A percentile compares a stretch with the other conserved stretches of the same genome.
Conservation (phyloP, 2,888 invertebrate genomes). For the Papilio demoleus region DNA sequence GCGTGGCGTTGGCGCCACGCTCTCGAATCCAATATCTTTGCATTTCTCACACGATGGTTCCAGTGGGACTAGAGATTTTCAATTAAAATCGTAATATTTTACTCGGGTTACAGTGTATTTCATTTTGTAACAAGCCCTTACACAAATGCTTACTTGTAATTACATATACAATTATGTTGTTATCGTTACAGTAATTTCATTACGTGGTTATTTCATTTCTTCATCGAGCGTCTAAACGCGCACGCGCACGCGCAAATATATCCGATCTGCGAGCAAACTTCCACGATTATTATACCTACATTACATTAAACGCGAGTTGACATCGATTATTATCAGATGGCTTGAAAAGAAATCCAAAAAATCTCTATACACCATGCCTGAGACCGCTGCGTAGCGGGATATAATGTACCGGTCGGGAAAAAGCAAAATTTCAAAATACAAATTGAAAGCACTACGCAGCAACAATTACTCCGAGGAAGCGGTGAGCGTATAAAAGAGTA, state of each 20-base stretch:
- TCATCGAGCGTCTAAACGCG: constrained; percentile 70
- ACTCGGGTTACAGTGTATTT: constrained; percentile 86
- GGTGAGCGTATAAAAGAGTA: constrained; percentile 81
- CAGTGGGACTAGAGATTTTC: constrained; percentile 88
- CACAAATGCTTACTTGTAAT: constrained; percentile 84
- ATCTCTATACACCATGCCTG: constrained; percentile 81
- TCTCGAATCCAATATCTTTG: constrained; percentile 56
- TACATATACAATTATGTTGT: constrained; percentile 75
- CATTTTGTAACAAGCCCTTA: constrained; percentile 85
- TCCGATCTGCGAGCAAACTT: constrained; percentile 49
- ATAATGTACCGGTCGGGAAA: constrained; percentile 72
- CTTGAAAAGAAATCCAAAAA: constrained; percentile 80
- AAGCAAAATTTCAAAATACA: constrained; percentile 75
- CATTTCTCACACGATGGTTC: constrained; percentile 79
- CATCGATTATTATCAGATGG: constrained; percentile 61
- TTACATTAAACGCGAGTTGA: constrained; percentile 45
- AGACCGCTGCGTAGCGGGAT: constrained; percentile 77
- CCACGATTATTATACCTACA: constrained; percentile 43
- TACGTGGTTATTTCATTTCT: constrained; percentile 81
- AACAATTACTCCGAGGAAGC: constrained; percentile 79
- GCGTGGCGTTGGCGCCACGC: constrained; percentile 52
- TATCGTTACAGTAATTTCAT: constrained; percentile 84
- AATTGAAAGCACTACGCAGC: constrained; percentile 71
- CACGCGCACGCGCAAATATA: constrained; percentile 47
- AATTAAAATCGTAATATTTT: constrained; percentile 82